Evolutionary conservation across 2,888 invertebrate genomes (phyloP), one percentile per base, ranked within the genome.

Genomic region (Physocephala rufipes): DNA sequence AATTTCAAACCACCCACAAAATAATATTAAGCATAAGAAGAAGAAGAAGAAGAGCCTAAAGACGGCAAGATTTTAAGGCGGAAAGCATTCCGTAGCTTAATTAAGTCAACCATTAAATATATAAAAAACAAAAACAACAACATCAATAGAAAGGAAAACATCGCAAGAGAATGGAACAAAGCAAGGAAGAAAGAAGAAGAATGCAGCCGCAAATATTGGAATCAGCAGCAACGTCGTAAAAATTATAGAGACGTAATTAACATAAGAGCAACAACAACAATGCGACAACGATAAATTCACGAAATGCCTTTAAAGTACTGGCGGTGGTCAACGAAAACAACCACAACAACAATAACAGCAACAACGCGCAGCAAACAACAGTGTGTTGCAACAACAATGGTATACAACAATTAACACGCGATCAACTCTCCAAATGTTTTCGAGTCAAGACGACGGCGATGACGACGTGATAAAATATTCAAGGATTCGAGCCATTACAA

Each of bases 41-140:
- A 66, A 66, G 2, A 45, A 43, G 45, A 43, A 16, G 16, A 15
- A 12, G 43, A 36, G 58, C 24, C n/a, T n/a, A 68, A 65, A 49
- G 49, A 58, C 58, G 45, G 30, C 47, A 47, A 58, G 58, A 24
- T 55, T 64, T 36, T 9, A 45, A 66, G 45, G 61, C 30, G 15
- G 53, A 30, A 58, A 24, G 68, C 59, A 36, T 63, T 66, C 59
- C 53, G 67, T 67, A 67, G 67, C 71, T 71, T 67, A 71, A 71
- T 71, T 71, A 67, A 71, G 62, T 62, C 61, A 51, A 36, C 55
- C 19, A 19, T 26, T 24, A 15, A 58, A 15, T 51, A 19, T n/a
- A n/a, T n/a, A n/a, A n/a, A n/a, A n/a, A n/a, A 36, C 7, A 30
- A 30, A 45, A 66, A 24, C 58, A 21, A 15, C 24, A 28, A 28